phyloP scores from a whole-genome alignment of 2,888 invertebrate genomes.

The Phoronis australis region DNA sequence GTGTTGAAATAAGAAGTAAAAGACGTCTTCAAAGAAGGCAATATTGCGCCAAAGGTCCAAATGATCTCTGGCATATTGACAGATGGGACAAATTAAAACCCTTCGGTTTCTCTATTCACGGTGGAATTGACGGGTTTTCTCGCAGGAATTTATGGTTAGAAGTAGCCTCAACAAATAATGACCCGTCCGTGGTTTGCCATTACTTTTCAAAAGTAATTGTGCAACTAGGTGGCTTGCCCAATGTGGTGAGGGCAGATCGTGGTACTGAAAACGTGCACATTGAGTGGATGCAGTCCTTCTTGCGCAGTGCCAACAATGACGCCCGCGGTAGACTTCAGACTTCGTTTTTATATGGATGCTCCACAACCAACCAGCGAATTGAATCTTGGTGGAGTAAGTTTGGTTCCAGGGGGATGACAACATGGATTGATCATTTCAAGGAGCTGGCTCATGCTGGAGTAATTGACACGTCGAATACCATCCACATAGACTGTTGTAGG shows the following conservation, averaged over 20 bases:
- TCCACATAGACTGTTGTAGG: background rate
- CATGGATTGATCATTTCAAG: constrained; percentile 1
- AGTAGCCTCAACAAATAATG: constrained; percentile 11
- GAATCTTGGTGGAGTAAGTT: constrained; percentile 5
- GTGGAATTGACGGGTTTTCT: constrained; percentile 17
- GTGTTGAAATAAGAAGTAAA: constrained; percentile 5
- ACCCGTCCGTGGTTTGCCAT: constrained; percentile 11
- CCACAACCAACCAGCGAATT: constrained; percentile 4
- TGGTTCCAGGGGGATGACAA: background rate
- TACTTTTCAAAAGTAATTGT: constrained; percentile 11
- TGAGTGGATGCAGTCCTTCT: constrained; percentile 1
- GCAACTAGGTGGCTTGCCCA: constrained; percentile 11
- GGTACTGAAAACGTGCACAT: constrained; percentile 18
- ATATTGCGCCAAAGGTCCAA: constrained; percentile 12
- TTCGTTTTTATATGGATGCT: constrained; percentile 1
- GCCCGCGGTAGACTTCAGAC: background rate
- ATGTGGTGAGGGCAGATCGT: constrained; percentile 11
- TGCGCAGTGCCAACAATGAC: background rate
- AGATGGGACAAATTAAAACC: constrained; percentile 15
- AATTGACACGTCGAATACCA: background rate
- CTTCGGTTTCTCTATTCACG: constrained; percentile 14
- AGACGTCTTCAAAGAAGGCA: constrained; percentile 11
- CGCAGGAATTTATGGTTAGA: constrained; percentile 16
- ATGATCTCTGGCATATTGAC: constrained; percentile 17
- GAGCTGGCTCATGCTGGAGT: background rate